A percentile compares a stretch with the other conserved stretches of the same genome.
These are phyloP conservation scores for Catostylus mosaicus DNA, from an alignment of 30 jellyfish, hydroid and myxozoan genomes.

Conservation along the genomic window DNA sequence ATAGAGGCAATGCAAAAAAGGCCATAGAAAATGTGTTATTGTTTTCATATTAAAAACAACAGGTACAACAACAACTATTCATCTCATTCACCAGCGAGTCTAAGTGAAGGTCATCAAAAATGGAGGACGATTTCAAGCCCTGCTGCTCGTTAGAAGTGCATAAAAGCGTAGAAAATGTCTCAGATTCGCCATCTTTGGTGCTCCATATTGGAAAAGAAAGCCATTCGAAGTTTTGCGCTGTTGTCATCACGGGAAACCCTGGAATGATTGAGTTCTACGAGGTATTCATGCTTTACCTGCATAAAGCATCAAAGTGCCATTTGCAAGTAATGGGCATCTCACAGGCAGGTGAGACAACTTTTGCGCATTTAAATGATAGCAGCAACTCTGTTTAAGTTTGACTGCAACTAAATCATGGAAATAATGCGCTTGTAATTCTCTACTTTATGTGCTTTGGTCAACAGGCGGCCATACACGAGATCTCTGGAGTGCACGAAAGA, in stretches of 20 bases:
- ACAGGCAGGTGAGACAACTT: slow-evolving; percentile 64
- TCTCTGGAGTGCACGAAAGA: no score
- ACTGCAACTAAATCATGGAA: no score
- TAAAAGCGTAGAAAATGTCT: slow-evolving; percentile 62
- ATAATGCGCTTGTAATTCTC: no score
- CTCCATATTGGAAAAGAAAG: slow-evolving; percentile 49
- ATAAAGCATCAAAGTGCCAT: slow-evolving; percentile 34
- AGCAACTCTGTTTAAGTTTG: not conserved
- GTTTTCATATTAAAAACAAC: no score
- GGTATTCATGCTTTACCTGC: slow-evolving; percentile 60
- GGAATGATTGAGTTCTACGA: slow-evolving; percentile 89
- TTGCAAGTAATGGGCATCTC: slow-evolving; percentile 75
- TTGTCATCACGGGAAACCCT: slow-evolving; percentile 89
- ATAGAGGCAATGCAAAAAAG: no score
- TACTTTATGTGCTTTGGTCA: no score
- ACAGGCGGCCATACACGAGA: no score
- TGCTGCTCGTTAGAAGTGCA: slow-evolving; percentile 55
- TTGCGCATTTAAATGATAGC: not conserved
- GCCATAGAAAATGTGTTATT: no score
- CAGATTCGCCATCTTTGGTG: slow-evolving; percentile 54
- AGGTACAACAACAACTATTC: no score
- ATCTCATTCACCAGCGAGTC: no score
- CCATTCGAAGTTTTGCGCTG: slow-evolving; percentile 56
- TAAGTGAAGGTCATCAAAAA: not conserved
- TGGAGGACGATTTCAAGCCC: slow-evolving; percentile 29